These are phyloP conservation scores for Agelas oroides DNA, from an alignment of 37 sponge, comb jelly and placozoan species.

Conservation along the genomic window DNA sequence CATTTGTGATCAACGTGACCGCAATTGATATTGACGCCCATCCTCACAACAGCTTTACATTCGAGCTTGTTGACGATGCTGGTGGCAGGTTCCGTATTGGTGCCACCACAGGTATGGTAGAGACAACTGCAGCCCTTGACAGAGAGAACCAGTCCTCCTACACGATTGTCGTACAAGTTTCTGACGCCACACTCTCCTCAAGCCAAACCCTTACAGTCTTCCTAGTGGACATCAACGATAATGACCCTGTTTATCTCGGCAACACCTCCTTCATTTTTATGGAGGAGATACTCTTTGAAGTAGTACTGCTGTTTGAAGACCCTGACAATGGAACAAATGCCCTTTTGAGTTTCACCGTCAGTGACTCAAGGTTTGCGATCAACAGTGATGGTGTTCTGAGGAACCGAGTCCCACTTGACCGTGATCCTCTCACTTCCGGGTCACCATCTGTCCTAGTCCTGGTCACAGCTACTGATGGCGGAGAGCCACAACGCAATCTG, in stretches of 20 bases:
- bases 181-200: conserved; percentile 22
- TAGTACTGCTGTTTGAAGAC: conserved; percentile 42
- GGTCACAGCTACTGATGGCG: conserved; percentile 29
- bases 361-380: conserved; percentile 21
- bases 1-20: conserved; percentile 64
- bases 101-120: conserved; percentile 38
- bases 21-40: conserved; percentile 64
- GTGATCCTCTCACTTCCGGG: conserved; percentile 75
- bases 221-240: conserved; percentile 74
- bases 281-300: conserved; percentile 44
- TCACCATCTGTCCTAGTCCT: background rate
- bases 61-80: conserved; percentile 37
- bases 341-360: conserved; percentile 30
- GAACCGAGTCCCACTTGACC: conserved; percentile 46
- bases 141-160: conserved; percentile 33
- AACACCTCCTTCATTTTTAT: conserved; percentile 2
- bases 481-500: background rate
- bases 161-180: conserved; percentile 43
- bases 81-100: conserved; percentile 59
- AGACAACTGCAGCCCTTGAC: conserved; percentile 46
- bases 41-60: conserved; percentile 38
- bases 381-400: conserved; percentile 16
- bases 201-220: conserved; percentile 52
- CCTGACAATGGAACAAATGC: conserved; percentile 60
- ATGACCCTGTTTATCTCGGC: conserved; percentile 57